phyloP scores from a whole-genome alignment of 2,888 invertebrate genomes.

The Noctua comes region DNA sequence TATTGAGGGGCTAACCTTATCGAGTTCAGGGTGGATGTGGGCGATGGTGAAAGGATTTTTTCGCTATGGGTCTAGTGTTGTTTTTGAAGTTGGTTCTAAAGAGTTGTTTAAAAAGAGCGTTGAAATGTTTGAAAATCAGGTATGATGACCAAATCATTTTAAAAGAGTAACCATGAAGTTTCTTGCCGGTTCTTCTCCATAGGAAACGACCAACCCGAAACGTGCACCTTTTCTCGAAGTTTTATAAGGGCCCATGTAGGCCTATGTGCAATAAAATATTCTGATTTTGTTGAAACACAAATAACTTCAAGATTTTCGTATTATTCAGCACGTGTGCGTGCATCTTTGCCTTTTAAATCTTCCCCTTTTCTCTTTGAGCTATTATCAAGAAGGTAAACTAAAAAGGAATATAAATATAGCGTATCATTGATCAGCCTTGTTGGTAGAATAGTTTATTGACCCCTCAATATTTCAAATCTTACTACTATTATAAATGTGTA shows the following conservation, averaged over 20 bases:
- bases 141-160: neutral
- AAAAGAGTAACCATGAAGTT: too few species aligned
- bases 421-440: too few species aligned
- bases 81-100: neutral
- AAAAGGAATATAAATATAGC: neutral
- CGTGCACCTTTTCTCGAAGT: too few species aligned
- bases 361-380: neutral
- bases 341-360: too few species aligned
- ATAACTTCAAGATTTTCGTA: neutral
- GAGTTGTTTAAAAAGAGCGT: neutral
- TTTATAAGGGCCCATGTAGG: too few species aligned
- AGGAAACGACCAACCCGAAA: too few species aligned
- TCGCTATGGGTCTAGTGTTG: neutral
- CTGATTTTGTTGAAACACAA: neutral
- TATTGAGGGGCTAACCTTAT: constrained; percentile 85
- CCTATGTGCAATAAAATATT: too few species aligned
- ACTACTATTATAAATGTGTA: too few species aligned
- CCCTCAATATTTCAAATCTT: neutral
- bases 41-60: neutral
- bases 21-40: constrained; percentile 54
- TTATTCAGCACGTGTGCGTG: too few species aligned
- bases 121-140: neutral
- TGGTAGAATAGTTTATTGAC: neutral
- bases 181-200: too few species aligned
- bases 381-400: neutral